Conservation (phyloP, 2,888 invertebrate species). For the Clivina fossor region DNA sequence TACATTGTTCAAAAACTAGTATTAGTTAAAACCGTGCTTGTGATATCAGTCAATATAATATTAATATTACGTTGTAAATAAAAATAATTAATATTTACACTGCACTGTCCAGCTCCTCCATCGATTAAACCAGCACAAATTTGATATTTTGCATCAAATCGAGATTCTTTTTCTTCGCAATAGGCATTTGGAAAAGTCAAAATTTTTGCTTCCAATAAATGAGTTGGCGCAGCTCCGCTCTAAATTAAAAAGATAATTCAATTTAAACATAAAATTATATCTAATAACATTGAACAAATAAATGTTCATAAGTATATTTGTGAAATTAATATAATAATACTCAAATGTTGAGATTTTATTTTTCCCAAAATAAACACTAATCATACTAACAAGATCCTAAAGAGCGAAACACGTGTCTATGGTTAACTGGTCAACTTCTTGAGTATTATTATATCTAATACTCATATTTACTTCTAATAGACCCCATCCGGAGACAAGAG, state of each 20-base stretch:
- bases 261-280: not conserved
- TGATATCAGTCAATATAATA: too few relatives aligned
- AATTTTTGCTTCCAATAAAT: constrained; percentile 51
- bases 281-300: constrained; percentile 4
- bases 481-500: constrained; percentile 51
- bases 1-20: too few relatives aligned
- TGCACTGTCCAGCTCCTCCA: constrained; percentile 56
- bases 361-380: too few relatives aligned
- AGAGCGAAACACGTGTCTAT: too few relatives aligned
- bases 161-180: constrained; percentile 47
- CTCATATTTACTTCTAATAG: constrained; percentile 31
- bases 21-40: too few relatives aligned
- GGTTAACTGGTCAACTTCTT: too few relatives aligned
- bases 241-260: constrained; percentile 44
- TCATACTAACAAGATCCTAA: constrained; percentile 7
- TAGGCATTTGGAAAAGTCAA: constrained; percentile 49
- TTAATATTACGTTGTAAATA: too few relatives aligned
- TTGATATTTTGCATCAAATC: constrained; percentile 46
- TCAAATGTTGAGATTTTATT: too few relatives aligned
- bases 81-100: constrained; percentile 41
- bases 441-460: constrained; percentile 16
- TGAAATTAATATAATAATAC: too few relatives aligned
- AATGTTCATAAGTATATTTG: too few relatives aligned
- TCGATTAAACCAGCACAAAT: constrained; percentile 53
- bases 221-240: constrained; percentile 47